Evolutionary conservation across 2,888 invertebrate genomes (phyloP), one percentile per base, ranked within the genome.

Genomic region (Morpho deidamia): DNA sequence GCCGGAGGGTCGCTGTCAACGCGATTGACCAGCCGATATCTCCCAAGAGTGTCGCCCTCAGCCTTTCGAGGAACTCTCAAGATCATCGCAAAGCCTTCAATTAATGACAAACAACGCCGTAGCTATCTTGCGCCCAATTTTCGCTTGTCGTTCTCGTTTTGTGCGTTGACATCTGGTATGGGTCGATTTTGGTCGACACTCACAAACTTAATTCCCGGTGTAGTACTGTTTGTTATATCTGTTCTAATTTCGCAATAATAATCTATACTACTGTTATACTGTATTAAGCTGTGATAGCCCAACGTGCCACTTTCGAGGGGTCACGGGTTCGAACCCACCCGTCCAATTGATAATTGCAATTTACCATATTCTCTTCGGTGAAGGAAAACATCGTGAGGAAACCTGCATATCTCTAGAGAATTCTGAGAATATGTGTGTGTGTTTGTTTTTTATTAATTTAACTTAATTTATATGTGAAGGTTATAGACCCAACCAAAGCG

Each of bases 21-120:
- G 81, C 83, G 78, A 84, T 85, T 84, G 87, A 83, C 78, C 82
- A 76, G 78, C 77, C 81, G 85, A 81, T 83, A 82, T 83, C 79
- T 86, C 87, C 86, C 86, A 72, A 63, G 84, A 85, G 86, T 82
- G 78, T 69, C 76, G 76, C 81, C 83, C 83, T 78, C 67, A 72
- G 69, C 66, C 69, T 66, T 68, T 52, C 54, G 59, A 71, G 71
- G 72, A 71, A 75, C 76, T 76, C 74, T 72, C 66, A 78, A 85
- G 86, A 86, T 85, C 85, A 86, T 85, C 74, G 78, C 80, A 83
- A 83, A 84, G 80, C 85, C 78, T 77, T 79, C 86, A 85, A 87
- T 87, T 89, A 89, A 86, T 84, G 86, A 76, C 81, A 81, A 86
- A 82, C 82, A 85, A 80, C 74, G 76, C 69, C 71, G 61, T 63